Base-by-base conservation (phyloP, 1,140 invertebrate genomes). In the Drosophila pruinosa region DNA sequence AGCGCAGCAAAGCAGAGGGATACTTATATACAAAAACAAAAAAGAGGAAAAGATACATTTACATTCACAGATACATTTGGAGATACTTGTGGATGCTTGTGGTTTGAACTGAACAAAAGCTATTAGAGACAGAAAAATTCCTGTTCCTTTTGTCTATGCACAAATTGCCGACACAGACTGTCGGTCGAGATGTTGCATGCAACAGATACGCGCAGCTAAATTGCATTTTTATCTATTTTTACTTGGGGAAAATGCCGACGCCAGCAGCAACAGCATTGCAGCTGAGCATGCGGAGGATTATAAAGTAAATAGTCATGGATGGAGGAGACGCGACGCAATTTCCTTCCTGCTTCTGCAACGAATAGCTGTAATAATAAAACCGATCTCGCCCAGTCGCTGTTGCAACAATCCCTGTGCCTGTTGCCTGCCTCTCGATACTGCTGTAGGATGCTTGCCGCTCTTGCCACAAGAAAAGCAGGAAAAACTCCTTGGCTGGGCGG, bases 211-310 rank as follows among this genome's bases (percentile, higher is more conserved):
- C 39, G 58, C 70, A 58, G 58, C 72, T 75, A 86, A 77, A 86
- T 86, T 86, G 82, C 80, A 85, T 85, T 85, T 85, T 85, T 79
- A 85, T 85, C 80, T 86, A 86, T 86, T 86, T 86, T 88, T 88
- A 86, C 70, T 72, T 69, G 65, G 59, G 67, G 59, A 75, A 78
- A 82, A 82, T 78, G 80, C 80, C 80, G 82, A 63, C 70, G 54
- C 3, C n/a, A 19, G 21, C 41, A 24, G 38, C 14, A 12, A 21
- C 50, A 4, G 31, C 47, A 24, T 19, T 28, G 57, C 61, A 45
- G 71, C 63, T 67, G 57, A 56, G 48, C 50, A 45, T 28, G 63
- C 59, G 75, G 82, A 86, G 81, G 82, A 86, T 86, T 86, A 77
- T 63, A 77, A 78, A 74, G 72, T 75, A 68, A 48, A 75, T 78